Conservation (phyloP, 2,797 vertebrate species). For the Agapornis canus region DNA sequence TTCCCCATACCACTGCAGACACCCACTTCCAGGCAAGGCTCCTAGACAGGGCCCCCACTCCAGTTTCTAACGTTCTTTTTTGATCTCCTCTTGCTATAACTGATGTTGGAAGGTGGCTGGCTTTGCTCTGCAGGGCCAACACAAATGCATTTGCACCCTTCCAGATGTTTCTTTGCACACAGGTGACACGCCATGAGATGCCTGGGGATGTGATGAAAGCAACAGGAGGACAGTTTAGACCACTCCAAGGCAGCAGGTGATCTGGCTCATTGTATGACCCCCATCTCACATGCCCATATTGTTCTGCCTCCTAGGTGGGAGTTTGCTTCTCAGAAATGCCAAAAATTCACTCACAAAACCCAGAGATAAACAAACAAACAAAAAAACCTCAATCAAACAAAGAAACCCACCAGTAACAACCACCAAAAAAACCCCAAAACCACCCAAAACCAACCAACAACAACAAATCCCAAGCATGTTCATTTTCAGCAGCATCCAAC, state of each 20-base stretch:
- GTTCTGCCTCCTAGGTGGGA: neutral
- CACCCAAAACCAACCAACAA: neutral
- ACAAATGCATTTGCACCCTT: neutral
- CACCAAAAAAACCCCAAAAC: neutral
- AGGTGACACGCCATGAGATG: neutral
- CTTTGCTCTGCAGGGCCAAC: neutral
- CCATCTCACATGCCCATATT: neutral
- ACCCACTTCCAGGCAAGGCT: neutral
- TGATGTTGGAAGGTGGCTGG: neutral
- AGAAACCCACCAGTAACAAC: neutral
- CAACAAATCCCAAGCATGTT: accelerated
- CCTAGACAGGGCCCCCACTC: neutral
- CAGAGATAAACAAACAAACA: neutral
- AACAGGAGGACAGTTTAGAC: neutral
- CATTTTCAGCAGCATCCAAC: neutral
- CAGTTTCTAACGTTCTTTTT: neutral
- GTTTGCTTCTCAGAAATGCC: neutral
- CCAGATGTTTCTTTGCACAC: neutral
- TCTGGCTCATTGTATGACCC: neutral
- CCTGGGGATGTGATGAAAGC: neutral
- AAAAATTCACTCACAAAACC: neutral
- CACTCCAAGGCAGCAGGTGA: neutral
- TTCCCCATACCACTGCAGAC: neutral
- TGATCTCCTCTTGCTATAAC: neutral
- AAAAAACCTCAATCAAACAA: neutral